Evolutionary conservation across 2,113 vertebrate species (phyloP).

Genomic region (Neoarius graeffei): DNA sequence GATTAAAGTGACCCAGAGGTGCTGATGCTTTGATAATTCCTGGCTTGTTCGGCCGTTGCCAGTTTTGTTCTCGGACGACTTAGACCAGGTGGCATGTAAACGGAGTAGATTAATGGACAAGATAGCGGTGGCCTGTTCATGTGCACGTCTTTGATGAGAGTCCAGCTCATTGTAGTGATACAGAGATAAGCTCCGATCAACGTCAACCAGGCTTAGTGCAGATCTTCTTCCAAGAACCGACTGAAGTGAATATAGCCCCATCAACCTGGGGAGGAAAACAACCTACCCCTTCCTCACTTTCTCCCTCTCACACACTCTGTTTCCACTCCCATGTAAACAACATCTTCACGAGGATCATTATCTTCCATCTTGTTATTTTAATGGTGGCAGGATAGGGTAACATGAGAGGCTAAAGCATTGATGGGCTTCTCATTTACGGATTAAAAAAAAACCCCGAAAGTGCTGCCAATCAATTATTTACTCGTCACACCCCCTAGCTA

Average conservation of each 20-base stretch:
- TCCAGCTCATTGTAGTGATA: slow-evolving; percentile 41
- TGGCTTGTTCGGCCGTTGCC: slow-evolving; percentile 29
- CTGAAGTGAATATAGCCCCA: neutral
- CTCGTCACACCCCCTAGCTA: slow-evolving; percentile 49
- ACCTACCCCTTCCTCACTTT: neutral
- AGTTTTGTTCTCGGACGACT: slow-evolving; percentile 37
- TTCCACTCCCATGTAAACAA: slow-evolving; percentile 60
- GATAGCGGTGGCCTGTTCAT: slow-evolving; percentile 29
- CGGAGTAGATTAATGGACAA: slow-evolving; percentile 43
- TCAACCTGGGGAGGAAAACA: neutral
- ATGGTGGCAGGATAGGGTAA: slow-evolving; percentile 77
- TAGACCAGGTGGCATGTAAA: slow-evolving; percentile 49
- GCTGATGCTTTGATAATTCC: slow-evolving; percentile 41
- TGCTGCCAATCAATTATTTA: slow-evolving; percentile 87
- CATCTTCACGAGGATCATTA: slow-evolving; percentile 69
- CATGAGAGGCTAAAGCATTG: slow-evolving; percentile 51
- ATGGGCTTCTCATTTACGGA: slow-evolving; percentile 91
- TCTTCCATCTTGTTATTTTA: slow-evolving; percentile 90
- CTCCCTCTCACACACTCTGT: neutral
- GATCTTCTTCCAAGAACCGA: slow-evolving; percentile 8
- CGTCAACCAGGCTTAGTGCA: slow-evolving; percentile 9
- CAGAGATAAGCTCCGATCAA: slow-evolving; percentile 30
- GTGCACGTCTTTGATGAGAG: slow-evolving; percentile 24
- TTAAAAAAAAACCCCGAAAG: slow-evolving; percentile 78
- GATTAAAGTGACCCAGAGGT: slow-evolving; percentile 38